Conservation (phyloP, 2,113 vertebrate genomes). For the Potamarius usumacintae region DNA sequence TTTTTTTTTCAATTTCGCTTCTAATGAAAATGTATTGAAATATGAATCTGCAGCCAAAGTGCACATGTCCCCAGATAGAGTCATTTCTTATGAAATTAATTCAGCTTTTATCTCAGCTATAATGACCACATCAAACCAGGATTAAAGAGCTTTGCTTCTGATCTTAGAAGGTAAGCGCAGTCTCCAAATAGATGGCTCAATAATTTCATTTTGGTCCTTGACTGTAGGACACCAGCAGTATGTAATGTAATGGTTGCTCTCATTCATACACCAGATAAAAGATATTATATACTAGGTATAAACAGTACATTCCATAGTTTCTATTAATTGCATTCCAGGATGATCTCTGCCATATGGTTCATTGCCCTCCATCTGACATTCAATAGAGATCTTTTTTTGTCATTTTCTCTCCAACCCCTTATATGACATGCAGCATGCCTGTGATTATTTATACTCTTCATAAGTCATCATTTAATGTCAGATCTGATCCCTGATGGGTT, state of each 20-base stretch:
- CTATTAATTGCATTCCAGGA: constrained; percentile 9
- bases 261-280: neutral
- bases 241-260: neutral
- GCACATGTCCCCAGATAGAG: constrained; percentile 38
- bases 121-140: constrained; percentile 32
- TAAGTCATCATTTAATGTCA: constrained; percentile 25
- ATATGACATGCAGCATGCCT: constrained; percentile 14
- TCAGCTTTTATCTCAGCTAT: constrained; percentile 36
- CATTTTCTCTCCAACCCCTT: neutral
- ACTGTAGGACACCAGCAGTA: neutral
- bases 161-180: constrained; percentile 29
- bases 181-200: constrained; percentile 32
- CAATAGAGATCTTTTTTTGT: constrained; percentile 1
- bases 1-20: constrained; percentile 23
- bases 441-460: constrained; percentile 9
- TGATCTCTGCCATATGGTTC: neutral
- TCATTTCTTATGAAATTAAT: constrained; percentile 34
- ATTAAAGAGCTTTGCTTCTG: constrained; percentile 41
- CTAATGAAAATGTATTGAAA: constrained; percentile 40
- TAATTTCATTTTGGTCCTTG: constrained; percentile 5
- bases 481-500: constrained; percentile 21
- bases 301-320: neutral
- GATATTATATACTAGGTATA: neutral
- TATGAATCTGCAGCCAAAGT: constrained; percentile 39
- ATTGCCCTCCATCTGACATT: constrained; percentile 5